Conservation (phyloP, 2,113 vertebrate genomes). For the Salvelinus fontinalis region DNA sequence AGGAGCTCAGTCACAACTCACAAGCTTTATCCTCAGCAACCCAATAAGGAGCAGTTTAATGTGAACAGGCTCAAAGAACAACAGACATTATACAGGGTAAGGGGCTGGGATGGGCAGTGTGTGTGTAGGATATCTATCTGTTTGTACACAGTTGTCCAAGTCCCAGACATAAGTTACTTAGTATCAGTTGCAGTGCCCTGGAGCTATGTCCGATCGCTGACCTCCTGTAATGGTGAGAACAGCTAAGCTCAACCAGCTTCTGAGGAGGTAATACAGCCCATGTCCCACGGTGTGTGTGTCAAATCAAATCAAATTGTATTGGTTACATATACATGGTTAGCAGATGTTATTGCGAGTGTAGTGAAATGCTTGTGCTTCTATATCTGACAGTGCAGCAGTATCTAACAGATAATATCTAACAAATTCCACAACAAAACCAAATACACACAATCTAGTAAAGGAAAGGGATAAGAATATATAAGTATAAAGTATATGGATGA, state of each 20-base stretch:
- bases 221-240: conserved; percentile 28
- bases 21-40: background rate
- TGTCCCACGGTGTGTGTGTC: background rate
- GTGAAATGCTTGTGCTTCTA: too few relatives aligned
- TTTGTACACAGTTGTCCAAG: background rate
- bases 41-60: background rate
- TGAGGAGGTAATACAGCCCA: background rate
- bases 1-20: background rate
- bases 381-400: too few relatives aligned
- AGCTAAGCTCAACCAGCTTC: conserved; percentile 23
- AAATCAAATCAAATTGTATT: too few relatives aligned
- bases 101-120: background rate
- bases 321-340: too few relatives aligned
- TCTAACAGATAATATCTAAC: too few relatives aligned
- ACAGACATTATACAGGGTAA: background rate
- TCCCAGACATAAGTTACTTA: background rate
- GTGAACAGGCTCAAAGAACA: background rate
- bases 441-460: too few relatives aligned
- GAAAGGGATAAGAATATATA: too few relatives aligned
- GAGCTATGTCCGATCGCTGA: conserved; percentile 17
- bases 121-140: background rate
- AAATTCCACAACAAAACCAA: too few relatives aligned
- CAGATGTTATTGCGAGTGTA: too few relatives aligned
- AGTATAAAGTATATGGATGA: too few relatives aligned
- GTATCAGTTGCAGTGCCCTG: background rate